Conservation (phyloP, 2,888 invertebrate genomes). For the Gari tellinella region DNA sequence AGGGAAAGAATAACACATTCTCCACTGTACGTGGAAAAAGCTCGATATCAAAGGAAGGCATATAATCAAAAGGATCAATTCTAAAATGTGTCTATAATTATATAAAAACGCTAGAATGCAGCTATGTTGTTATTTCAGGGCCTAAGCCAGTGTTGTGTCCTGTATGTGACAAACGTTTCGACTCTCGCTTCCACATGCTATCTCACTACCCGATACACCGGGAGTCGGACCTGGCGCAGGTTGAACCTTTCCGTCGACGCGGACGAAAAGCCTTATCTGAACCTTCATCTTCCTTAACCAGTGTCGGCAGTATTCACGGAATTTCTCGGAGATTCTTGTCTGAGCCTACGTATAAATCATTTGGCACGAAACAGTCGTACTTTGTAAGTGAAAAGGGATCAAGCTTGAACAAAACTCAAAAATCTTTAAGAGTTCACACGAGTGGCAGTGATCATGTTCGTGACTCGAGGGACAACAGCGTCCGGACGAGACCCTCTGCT, state of each 20-base stretch:
- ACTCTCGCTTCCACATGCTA: conserved; percentile 32
- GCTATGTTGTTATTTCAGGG: conserved; percentile 18
- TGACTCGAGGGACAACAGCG: not conserved
- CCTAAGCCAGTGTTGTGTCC: conserved; percentile 43
- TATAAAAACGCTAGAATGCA: too few species aligned
- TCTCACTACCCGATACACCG: conserved; percentile 44
- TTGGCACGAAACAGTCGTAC: conserved; percentile 43
- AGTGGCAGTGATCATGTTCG: too few species aligned
- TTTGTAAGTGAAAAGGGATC: conserved; percentile 12
- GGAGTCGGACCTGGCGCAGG: conserved; percentile 46
- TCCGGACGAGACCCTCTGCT: not conserved
- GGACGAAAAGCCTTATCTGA: conserved; percentile 24
- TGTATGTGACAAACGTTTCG: conserved; percentile 44
- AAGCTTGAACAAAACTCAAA: not conserved
- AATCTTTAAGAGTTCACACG: not conserved
- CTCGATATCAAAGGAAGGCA: too few species aligned
- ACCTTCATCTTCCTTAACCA: conserved; percentile 24
- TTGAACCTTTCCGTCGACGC: conserved; percentile 30
- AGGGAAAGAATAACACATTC: too few species aligned
- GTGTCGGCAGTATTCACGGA: conserved; percentile 28
- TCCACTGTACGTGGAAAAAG: too few species aligned
- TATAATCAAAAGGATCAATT: too few species aligned
- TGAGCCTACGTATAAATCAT: conserved; percentile 14
- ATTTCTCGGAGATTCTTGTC: conserved; percentile 27
- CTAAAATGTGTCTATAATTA: too few species aligned